Conservation (phyloP, 1,140 invertebrate genomes). For the Hesperophylax magnus region DNA sequence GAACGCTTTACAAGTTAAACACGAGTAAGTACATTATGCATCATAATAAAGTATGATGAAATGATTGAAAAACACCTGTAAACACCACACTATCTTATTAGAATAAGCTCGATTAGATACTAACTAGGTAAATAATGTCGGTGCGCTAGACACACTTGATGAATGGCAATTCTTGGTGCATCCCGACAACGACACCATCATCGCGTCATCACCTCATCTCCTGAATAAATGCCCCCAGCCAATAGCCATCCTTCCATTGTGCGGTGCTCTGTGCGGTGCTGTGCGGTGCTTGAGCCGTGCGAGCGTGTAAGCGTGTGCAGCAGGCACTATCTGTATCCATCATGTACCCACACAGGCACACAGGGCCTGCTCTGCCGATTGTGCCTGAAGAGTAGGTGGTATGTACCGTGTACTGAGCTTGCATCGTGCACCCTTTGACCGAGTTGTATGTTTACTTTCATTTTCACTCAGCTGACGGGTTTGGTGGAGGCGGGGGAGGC, state of each 20-base stretch:
- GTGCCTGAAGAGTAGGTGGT: neutral
- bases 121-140: no score
- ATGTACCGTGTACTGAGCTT: neutral
- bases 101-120: no score
- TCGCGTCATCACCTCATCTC: slow-evolving; percentile 2
- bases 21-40: no score
- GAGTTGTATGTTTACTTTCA: slow-evolving; percentile 73
- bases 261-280: neutral
- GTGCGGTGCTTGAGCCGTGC: neutral
- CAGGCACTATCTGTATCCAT: no score
- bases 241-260: neutral
- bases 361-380: neutral
- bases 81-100: no score
- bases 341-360: no score
- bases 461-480: slow-evolving; percentile 72
- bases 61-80: no score
- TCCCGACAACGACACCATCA: neutral
- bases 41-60: no score
- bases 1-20: no score
- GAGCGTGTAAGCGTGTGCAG: no score
- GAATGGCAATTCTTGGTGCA: neutral
- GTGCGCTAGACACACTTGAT: slow-evolving; percentile 62
- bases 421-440: slow-evolving; percentile 67
- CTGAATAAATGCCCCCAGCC: slow-evolving; percentile 2
- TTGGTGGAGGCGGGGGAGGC: slow-evolving; percentile 28